Evolutionary conservation across 2,888 invertebrate genomes (phyloP).

Genomic region (Drosophila subsilvestris): DNA sequence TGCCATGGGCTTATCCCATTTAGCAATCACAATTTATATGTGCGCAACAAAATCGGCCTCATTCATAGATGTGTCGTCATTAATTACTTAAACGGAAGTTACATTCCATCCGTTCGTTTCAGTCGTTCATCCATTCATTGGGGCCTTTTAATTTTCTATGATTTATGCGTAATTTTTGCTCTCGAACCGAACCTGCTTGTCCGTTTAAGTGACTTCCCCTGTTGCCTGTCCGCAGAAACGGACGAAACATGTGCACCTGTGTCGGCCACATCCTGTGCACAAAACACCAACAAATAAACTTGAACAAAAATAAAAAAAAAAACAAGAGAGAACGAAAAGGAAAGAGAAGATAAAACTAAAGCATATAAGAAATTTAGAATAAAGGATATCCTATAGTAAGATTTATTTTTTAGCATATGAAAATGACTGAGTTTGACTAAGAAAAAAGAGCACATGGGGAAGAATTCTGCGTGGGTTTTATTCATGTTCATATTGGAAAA

Average conservation of each 20-base stretch:
- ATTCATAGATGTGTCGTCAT: constrained; percentile 42
- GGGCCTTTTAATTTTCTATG: constrained; percentile 68
- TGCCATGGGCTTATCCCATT: constrained; percentile 41
- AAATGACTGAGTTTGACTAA: no score
- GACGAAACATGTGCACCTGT: constrained; percentile 73
- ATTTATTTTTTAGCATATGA: no score
- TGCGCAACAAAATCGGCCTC: constrained; percentile 32
- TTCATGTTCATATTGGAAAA: no score
- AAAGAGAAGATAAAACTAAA: constrained; percentile 19
- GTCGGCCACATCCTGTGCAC: constrained; percentile 70
- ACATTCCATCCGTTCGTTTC: constrained; percentile 45
- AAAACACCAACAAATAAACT: constrained; percentile 32
- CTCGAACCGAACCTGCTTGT: constrained; percentile 33
- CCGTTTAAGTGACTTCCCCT: constrained; percentile 60
- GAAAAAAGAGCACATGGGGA: neutral
- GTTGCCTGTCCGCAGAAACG: constrained; percentile 37
- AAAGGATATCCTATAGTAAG: constrained; percentile 33
- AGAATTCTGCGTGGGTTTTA: no score
- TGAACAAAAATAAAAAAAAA: constrained; percentile 10
- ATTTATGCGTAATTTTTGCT: constrained; percentile 66
- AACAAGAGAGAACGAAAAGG: constrained; percentile 9
- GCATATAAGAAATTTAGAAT: constrained; percentile 1
- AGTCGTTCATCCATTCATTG: constrained; percentile 29
- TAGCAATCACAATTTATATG: constrained; percentile 46
- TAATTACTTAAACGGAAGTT: constrained; percentile 53